These are phyloP conservation scores for Saguinus midas DNA, from an alignment of 2,113 vertebrate genomes.

Conservation along the genomic window DNA sequence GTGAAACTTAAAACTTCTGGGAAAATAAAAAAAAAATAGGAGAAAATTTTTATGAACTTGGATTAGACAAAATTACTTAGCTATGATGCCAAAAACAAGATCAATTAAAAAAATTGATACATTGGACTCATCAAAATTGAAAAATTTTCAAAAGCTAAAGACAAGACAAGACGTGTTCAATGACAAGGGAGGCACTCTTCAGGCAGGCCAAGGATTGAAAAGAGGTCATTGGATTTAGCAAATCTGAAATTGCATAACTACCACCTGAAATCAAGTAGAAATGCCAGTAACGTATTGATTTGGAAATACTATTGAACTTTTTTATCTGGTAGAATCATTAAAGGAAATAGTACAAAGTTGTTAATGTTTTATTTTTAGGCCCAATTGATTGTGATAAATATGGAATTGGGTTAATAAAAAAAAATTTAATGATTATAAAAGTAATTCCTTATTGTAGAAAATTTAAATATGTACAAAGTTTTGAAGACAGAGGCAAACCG, in stretches of 20 bases:
- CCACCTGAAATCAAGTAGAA: neutral
- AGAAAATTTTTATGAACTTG: neutral
- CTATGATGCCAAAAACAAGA: neutral
- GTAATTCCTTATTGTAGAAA: neutral
- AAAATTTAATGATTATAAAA: neutral
- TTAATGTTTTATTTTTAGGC: neutral
- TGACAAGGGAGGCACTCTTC: neutral
- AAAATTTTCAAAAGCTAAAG: neutral
- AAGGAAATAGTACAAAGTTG: neutral
- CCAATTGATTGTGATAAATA: neutral
- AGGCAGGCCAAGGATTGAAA: rapidly evolving
- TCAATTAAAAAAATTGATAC: neutral
- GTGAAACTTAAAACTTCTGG: neutral
- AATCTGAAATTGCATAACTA: neutral
- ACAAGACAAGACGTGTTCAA: neutral
- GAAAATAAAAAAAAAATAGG: neutral
- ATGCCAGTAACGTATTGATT: neutral
- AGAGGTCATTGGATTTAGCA: neutral
- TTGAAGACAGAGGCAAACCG: neutral
- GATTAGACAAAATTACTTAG: neutral
- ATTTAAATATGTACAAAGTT: neutral
- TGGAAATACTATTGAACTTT: neutral
- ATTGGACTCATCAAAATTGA: neutral
- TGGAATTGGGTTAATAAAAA: neutral
- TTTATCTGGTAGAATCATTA: neutral